Conservation (phyloP, 2,888 invertebrate species). For the Perdita meconis region DNA sequence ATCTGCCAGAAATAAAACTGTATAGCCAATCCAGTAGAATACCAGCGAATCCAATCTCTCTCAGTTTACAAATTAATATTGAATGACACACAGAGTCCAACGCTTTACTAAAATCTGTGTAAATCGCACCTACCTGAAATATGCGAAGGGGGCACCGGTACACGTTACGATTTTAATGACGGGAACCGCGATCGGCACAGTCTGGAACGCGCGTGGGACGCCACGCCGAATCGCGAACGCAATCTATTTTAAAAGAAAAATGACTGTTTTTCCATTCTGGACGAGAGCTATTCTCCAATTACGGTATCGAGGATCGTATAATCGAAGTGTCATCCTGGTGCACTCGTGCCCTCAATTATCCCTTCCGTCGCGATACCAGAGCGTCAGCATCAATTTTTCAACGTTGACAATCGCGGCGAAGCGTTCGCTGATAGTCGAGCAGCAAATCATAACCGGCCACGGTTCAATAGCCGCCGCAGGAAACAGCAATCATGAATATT, state of each 20-base stretch:
- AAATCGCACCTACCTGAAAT: too few relatives aligned
- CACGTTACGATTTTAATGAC: too few relatives aligned
- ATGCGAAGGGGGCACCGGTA: too few relatives aligned
- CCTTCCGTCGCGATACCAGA: background rate
- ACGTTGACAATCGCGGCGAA: slow-evolving; percentile 17
- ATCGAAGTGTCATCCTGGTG: slow-evolving; percentile 9
- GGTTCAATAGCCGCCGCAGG: slow-evolving; percentile 51
- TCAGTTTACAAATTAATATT: too few relatives aligned
- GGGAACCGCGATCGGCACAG: too few relatives aligned
- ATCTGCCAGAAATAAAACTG: too few relatives aligned
- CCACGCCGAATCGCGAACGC: background rate
- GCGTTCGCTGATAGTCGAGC: slow-evolving; percentile 42
- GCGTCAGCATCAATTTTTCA: slow-evolving; percentile 40
- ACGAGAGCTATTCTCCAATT: background rate
- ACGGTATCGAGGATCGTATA: slow-evolving; percentile 8
- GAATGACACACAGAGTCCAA: too few relatives aligned
- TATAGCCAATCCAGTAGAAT: too few relatives aligned
- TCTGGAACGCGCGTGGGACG: too few relatives aligned
- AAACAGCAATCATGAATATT: slow-evolving; percentile 68
- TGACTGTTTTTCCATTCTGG: background rate
- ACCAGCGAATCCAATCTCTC: too few relatives aligned
- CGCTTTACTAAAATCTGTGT: too few relatives aligned
- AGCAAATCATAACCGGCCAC: slow-evolving; percentile 53
- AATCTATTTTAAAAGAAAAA: background rate
- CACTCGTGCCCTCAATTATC: slow-evolving; percentile 25